Conservation (phyloP, 2,113 vertebrate genomes). For the Hoplias malabaricus region DNA sequence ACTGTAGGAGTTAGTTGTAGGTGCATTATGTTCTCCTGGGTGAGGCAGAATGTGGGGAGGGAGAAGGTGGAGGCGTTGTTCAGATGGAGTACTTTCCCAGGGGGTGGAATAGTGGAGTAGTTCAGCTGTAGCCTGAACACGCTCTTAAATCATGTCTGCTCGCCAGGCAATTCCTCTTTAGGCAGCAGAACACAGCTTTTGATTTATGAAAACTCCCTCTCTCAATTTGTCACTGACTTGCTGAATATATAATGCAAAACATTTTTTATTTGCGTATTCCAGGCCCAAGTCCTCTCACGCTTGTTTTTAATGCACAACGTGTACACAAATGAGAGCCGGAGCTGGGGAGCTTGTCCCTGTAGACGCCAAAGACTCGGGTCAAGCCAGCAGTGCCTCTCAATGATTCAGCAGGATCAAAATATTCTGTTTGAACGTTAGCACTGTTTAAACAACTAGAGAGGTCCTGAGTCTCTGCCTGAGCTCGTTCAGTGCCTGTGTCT, state of each 20-base stretch:
- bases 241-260: constrained; percentile 73
- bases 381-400: not conserved
- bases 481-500: not conserved
- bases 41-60: constrained; percentile 30
- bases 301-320: constrained; percentile 46
- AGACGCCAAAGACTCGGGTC: not conserved
- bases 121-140: constrained; percentile 53
- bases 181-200: constrained; percentile 58
- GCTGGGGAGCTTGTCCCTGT: not conserved
- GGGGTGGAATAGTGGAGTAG: constrained; percentile 36
- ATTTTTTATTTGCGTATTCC: constrained; percentile 66
- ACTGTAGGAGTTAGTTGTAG: not conserved
- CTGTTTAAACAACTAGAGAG: not conserved
- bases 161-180: constrained; percentile 63
- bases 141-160: constrained; percentile 71
- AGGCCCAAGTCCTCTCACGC: not conserved
- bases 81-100: constrained; percentile 39
- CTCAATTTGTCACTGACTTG: constrained; percentile 72
- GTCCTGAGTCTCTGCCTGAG: not conserved
- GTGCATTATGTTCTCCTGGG: constrained; percentile 3
- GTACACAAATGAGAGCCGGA: constrained; percentile 40
- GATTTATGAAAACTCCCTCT: constrained; percentile 73
- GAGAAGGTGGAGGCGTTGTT: constrained; percentile 13
- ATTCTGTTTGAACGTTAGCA: not conserved
- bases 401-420: constrained; percentile 2